Evolutionary conservation across 2,888 invertebrate genomes (phyloP), one percentile per base, ranked within the genome.

Genomic region (Gymnocheta viridis): DNA sequence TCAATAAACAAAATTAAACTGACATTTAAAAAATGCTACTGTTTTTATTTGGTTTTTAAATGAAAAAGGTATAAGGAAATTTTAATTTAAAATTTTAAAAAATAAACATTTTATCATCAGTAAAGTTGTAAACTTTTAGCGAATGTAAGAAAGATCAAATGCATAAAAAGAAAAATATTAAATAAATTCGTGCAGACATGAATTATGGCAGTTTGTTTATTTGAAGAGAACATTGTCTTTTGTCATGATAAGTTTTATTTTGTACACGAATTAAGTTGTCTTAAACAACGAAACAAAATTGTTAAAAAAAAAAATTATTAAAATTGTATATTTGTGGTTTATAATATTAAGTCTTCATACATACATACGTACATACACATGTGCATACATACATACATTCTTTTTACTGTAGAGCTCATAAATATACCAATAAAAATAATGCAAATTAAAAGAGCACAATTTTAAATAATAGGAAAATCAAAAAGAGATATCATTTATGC

Each of bases 171-270:
- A 58, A 67, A 78, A 78, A 60, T 67, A 81, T 83, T 67, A 60
- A 66, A 76, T 54, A 84, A 84, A 81, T 84, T 84, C 84, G 84
- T 84, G 84, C 81, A 81, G 84, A 81, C 84, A 84, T 84, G 84
- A 84, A 78, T 81, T 77, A 84, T 81, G 76, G 72, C 81, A 77
- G 76, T 72, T 80, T 64, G 62, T 72, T 66, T 73, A 77, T 77
- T 72, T 82, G 76, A 70, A 72, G 82, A 82, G 35, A 47, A 80
- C 73, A 80, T 64, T 73, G 54, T 70, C 14, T 77, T 56, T 47
- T 60, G 81, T 78, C 84, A 81, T 84, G 84, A 67, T 78, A 62
- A 77, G 72, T 78, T 81, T 84, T 78, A 62, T 62, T 73, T 83
- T 69, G 73, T 56, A 84, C 84, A 84, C 84, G 84, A 84, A 84